phyloP scores from a whole-genome alignment of 2,797 vertebrate genomes.

The Urosaurus nigricauda region DNA sequence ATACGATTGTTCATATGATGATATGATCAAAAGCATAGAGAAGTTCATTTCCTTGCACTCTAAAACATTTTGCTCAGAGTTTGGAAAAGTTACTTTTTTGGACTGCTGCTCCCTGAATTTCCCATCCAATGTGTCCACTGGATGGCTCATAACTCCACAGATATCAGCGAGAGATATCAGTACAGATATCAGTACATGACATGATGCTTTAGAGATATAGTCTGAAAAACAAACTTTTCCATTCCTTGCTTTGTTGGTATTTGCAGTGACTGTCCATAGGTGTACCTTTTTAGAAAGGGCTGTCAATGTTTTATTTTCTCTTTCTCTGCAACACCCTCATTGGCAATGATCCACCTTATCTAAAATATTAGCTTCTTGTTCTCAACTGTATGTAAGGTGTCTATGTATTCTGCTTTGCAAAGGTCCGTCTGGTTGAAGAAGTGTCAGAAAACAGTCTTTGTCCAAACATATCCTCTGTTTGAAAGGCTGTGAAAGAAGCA shows the following conservation, averaged over 20 bases:
- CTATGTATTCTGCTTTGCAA: background rate
- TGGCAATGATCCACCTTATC: background rate
- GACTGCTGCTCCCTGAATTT: too few species aligned
- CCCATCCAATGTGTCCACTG: too few species aligned
- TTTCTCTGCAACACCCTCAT: background rate
- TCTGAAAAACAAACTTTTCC: too few species aligned
- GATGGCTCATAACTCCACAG: too few species aligned
- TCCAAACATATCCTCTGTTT: background rate
- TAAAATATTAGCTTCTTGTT: background rate
- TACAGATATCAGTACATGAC: too few species aligned
- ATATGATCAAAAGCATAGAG: too few species aligned
- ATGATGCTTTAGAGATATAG: too few species aligned
- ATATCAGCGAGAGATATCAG: too few species aligned
- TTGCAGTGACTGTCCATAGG: background rate
- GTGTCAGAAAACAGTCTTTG: background rate
- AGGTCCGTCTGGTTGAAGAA: background rate
- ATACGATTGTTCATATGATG: too few species aligned
- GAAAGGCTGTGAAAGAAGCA: background rate
- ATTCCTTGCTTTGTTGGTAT: constrained; percentile 3
- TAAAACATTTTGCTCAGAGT: too few species aligned
- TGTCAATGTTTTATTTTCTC: background rate
- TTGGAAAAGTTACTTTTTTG: too few species aligned
- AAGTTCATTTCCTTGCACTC: too few species aligned
- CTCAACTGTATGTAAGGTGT: background rate
- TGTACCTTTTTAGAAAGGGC: constrained; percentile 26